Base-by-base conservation (phyloP, 2,113 vertebrate genomes). In the Ptilorrhoa leucosticta region DNA sequence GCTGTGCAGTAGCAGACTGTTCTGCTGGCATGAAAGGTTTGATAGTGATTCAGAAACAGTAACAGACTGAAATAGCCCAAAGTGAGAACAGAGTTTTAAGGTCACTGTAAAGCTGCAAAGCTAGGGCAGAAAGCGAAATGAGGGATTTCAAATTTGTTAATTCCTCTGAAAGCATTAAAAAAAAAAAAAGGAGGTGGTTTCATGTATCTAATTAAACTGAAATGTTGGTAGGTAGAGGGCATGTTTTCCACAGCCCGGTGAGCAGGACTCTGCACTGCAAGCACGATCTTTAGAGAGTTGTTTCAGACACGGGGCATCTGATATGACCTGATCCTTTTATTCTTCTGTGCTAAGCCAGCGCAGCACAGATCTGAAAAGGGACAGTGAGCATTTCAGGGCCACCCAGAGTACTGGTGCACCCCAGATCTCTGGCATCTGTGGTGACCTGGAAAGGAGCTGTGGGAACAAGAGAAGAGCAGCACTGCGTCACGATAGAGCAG, bases 41-140 rank as follows among this genome's bases (percentile, higher is more conserved):
- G 72, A 63, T 83, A 70, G 48, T 77, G 79, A 93, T 93, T 90
- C 82, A 94, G 79, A 86, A 87, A 95, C 66, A 78, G 82, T 93
- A 91, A 35, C 71, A 63, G 71, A 92, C 81, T 89, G 92, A 96
- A 92, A 95, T 91, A 96, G 83, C 69, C 61, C 26, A 27, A 95
- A 84, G 80, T 91, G 89, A 72, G 85, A 81, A 72, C 37, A 76
- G 44, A 57, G 58, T 85, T 91, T 92, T 95, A 90, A 94, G 83
- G 91, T 92, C 91, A 70, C 64, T 66, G 50, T 65, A 88, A 90
- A 92, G 15, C n/a, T 91, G 44, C n/a, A 40, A 87, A 94, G 75
- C 73, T 85, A 63, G 86, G 79, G 54, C 71, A 90, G 64, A 70
- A 73, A 54, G 71, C 10, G 4, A 88, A 93, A 92, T 50, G 61